A percentile compares a stretch with the other conserved stretches of the same genome.
Evolutionary conservation across 2,888 invertebrate genomes (phyloP).

Genomic region (Pammene aurita): DNA sequence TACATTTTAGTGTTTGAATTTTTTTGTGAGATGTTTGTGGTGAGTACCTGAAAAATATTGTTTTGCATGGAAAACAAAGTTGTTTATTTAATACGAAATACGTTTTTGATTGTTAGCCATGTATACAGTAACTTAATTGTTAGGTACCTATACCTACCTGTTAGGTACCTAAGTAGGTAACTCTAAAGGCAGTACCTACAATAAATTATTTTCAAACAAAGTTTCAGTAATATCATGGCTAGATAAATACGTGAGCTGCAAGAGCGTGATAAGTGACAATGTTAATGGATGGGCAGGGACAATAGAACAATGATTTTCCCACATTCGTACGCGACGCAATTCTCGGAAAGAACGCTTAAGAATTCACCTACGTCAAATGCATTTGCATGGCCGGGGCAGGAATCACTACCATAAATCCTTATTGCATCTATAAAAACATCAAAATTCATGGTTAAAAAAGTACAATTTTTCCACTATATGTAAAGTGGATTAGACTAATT

Average conservation of each 20-base stretch:
- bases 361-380: conserved; percentile 38
- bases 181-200: background rate
- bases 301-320: conserved; percentile 80
- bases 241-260: conserved; percentile 48
- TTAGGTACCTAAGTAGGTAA: background rate
- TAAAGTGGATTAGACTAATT: background rate
- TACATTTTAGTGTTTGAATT: background rate
- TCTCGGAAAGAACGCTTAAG: conserved; percentile 61
- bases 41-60: background rate
- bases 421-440: conserved; percentile 11
- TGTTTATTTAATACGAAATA: background rate
- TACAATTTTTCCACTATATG: background rate
- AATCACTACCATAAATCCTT: conserved; percentile 13
- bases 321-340: conserved; percentile 66
- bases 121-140: no score
- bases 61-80: background rate
- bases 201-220: conserved; percentile 11
- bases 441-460: background rate
- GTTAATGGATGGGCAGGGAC: conserved; percentile 70
- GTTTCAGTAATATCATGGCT: conserved; percentile 40
- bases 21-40: no score
- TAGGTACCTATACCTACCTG: background rate
- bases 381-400: conserved; percentile 22
- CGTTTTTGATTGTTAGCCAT: no score
- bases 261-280: conserved; percentile 68